Base-by-base conservation (phyloP, 2,113 vertebrate genomes). In the Seriola rivoliana region DNA sequence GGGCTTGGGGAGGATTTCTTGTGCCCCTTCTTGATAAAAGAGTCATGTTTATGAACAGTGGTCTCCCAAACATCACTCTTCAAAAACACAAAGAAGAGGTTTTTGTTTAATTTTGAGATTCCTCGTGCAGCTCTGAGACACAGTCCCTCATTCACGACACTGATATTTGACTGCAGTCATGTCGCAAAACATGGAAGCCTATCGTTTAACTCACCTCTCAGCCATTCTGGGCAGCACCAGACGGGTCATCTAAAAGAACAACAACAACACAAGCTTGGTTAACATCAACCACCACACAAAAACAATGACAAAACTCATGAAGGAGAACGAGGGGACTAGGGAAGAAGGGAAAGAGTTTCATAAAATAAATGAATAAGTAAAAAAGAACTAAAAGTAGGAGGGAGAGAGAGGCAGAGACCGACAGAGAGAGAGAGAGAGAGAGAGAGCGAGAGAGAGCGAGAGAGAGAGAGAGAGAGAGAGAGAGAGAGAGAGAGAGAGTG, bases 201-300 rank as follows among this genome's bases (percentile, higher is more conserved):
- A n/a, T 76, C 66, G 72, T 68, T 77, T 19, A 55, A 85, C 98
- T 98, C 95, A 99, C 98, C 97, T 98, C 92, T 96, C 94, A 81
- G 95, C 94, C 98, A 99, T 99, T 92, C 96, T 87, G 69, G 98
- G 98, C 95, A 99, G 94, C 88, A 99, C 97, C 94, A 99, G 78
- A 21, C 89, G 96, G 91, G 98, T 99, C 98, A 99, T 98, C 98
- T 99, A 8, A 38, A 67, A 84, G 14, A 63, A 34, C 13, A 48
- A 70, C 25, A 81, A n/a, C 25, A 81, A n/a, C 36, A 86, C 4
- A 72, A 64, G 42, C 40, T 79, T 16, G 32, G 50, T 84, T 36
- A 65, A 21, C 7, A 29, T 59, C 42, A 44, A 32, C 25, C 0
- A 58, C 29, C 46, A 60, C 42, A 52, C 12, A 42, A 29, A 74